Evolutionary conservation across 1,140 invertebrate genomes (phyloP).

Genomic region (Drosophila pachea): DNA sequence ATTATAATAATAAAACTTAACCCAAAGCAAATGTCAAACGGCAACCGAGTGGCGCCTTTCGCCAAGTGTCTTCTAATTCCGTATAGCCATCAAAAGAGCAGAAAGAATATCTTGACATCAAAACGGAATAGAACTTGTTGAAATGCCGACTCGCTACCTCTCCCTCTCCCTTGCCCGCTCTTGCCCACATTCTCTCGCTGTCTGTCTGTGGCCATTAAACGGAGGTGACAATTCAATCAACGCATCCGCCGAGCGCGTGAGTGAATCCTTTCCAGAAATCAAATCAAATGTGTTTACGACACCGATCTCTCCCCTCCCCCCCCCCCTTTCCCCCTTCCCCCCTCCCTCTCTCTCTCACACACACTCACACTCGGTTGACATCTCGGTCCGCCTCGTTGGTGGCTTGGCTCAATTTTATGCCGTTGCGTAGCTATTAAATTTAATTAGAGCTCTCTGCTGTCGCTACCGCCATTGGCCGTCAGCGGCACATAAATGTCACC

Average conservation of each 20-base stretch:
- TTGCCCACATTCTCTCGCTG: neutral
- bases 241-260: constrained; percentile 54
- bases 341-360: neutral
- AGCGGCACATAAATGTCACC: constrained; percentile 70
- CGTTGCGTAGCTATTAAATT: constrained; percentile 71
- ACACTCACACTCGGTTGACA: no score
- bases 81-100: neutral
- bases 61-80: constrained; percentile 44
- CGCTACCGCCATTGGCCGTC: constrained; percentile 47
- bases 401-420: constrained; percentile 61
- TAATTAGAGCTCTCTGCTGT: constrained; percentile 73
- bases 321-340: neutral
- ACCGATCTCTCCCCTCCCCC: constrained; percentile 15
- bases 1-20: constrained; percentile 27
- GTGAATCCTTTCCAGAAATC: constrained; percentile 70
- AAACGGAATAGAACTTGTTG: constrained; percentile 50
- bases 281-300: constrained; percentile 74
- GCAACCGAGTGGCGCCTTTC: constrained; percentile 45
- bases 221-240: constrained; percentile 75
- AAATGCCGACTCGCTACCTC: constrained; percentile 27
- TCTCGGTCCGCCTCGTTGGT: constrained; percentile 50
- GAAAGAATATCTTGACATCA: constrained; percentile 41
- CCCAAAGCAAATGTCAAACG: constrained; percentile 40
- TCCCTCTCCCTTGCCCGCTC: neutral
- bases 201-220: constrained; percentile 54